phyloP scores from a whole-genome alignment of 2,797 vertebrate genomes.

The Paguma larvata region DNA sequence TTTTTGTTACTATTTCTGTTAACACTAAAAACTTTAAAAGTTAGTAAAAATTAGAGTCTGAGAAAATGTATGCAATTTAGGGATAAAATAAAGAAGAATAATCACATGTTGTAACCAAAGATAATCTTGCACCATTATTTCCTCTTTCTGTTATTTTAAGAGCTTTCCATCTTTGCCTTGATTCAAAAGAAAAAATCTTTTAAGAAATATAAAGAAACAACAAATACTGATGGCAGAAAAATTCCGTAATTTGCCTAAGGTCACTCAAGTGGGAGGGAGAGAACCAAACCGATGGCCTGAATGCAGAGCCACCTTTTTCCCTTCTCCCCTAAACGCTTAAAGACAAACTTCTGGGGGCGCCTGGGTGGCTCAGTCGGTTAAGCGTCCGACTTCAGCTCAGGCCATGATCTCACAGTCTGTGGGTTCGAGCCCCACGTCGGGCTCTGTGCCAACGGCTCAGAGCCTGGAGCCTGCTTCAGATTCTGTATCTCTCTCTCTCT shows the following conservation, averaged over 20 bases:
- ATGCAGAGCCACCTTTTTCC: neutral
- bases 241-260: neutral
- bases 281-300: conserved; percentile 7
- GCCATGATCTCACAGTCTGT: too few species aligned
- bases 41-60: conserved; percentile 75
- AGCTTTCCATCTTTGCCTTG: conserved; percentile 1
- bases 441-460: too few species aligned
- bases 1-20: conserved; percentile 74
- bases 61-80: conserved; percentile 61
- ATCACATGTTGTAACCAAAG: conserved; percentile 62
- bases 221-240: neutral
- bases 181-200: conserved; percentile 35
- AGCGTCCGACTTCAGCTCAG: too few species aligned
- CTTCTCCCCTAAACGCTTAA: neutral
- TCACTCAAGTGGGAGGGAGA: neutral
- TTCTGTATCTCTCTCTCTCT: too few species aligned
- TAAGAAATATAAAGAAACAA: neutral
- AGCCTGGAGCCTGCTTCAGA: too few species aligned
- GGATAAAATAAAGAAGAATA: conserved; percentile 52
- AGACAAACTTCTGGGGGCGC: conserved; percentile 35
- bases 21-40: conserved; percentile 67
- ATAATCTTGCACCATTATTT: conserved; percentile 64
- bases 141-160: conserved; percentile 61
- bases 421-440: too few species aligned
- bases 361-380: too few species aligned